Conservation (phyloP, 2,888 invertebrate species). For the Xestia xanthographa region DNA sequence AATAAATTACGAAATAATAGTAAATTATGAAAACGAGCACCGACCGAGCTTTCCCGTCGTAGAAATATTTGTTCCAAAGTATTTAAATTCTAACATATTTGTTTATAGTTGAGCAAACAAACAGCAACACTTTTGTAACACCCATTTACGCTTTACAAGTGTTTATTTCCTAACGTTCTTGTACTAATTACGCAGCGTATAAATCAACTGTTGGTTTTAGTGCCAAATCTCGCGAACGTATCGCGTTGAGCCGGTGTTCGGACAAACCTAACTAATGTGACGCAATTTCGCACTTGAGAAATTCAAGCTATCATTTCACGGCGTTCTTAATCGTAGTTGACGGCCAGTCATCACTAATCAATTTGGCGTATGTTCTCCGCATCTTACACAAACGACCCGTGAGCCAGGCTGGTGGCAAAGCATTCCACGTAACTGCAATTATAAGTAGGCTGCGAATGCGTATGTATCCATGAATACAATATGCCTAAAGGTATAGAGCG, state of each 20-base stretch:
- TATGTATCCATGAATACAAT: slow-evolving; percentile 26
- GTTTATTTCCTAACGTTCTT: slow-evolving; percentile 76
- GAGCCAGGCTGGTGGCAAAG: slow-evolving; percentile 49
- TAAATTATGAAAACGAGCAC: slow-evolving; percentile 43
- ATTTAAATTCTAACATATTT: slow-evolving; percentile 49
- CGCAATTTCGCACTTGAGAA: slow-evolving; percentile 77
- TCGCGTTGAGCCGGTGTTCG: slow-evolving; percentile 65
- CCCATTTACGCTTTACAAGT: slow-evolving; percentile 70
- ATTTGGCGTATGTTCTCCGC: slow-evolving; percentile 69
- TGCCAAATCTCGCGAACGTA: slow-evolving; percentile 70
- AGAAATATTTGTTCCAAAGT: slow-evolving; percentile 18
- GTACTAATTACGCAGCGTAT: slow-evolving; percentile 76
- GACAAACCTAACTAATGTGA: slow-evolving; percentile 67
- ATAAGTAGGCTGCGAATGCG: slow-evolving; percentile 45
- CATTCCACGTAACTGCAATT: slow-evolving; percentile 62
- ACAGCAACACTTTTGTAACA: slow-evolving; percentile 66
- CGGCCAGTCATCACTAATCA: slow-evolving; percentile 77
- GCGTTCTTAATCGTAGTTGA: slow-evolving; percentile 75
- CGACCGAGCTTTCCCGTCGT: slow-evolving; percentile 29
- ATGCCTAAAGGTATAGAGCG: not conserved
- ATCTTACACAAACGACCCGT: slow-evolving; percentile 66
- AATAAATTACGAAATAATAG: slow-evolving; percentile 60
- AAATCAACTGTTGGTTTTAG: slow-evolving; percentile 73
- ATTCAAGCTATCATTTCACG: slow-evolving; percentile 72
- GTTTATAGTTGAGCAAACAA: slow-evolving; percentile 65